A percentile compares a stretch with the other conserved stretches of the same genome.
phyloP scores from a whole-genome alignment of 2,888 invertebrate species.

The Cryptocephalus moraei region DNA sequence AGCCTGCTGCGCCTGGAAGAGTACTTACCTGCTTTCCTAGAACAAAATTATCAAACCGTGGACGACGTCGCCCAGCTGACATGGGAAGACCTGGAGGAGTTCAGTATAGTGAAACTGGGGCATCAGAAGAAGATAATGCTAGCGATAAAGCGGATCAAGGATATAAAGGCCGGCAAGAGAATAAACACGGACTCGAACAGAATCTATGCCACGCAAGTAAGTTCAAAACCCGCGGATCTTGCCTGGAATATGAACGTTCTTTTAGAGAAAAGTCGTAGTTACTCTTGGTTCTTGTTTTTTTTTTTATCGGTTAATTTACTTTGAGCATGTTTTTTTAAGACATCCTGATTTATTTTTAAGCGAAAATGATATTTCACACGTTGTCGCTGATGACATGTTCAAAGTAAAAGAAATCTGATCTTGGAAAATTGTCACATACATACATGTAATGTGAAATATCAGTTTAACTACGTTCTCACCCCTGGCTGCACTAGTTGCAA shows the following conservation, averaged over 20 bases:
- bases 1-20: constrained; percentile 82
- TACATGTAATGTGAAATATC: constrained; percentile 14
- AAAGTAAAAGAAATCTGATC: too few species aligned
- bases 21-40: constrained; percentile 80
- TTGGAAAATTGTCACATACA: too few species aligned
- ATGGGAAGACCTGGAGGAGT: constrained; percentile 99
- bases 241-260: constrained; percentile 1
- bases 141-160: constrained; percentile 93
- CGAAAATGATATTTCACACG: too few species aligned
- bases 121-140: constrained; percentile 97
- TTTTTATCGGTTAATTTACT: constrained; percentile 13
- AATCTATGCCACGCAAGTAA: constrained; percentile 35
- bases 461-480: constrained; percentile 5
- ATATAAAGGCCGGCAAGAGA: constrained; percentile 79
- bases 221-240: constrained; percentile 4
- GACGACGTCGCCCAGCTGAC: constrained; percentile 90
- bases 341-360: too few species aligned
- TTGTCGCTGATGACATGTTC: too few species aligned
- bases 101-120: constrained; percentile 85
- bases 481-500: constrained; percentile 16
- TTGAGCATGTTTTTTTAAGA: constrained; percentile 17
- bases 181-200: constrained; percentile 37
- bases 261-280: constrained; percentile 3
- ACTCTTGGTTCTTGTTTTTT: background rate
- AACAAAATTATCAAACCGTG: constrained; percentile 89